These are phyloP conservation scores for Miltochrista miniata DNA, from an alignment of 2,888 invertebrate species.

Conservation along the genomic window DNA sequence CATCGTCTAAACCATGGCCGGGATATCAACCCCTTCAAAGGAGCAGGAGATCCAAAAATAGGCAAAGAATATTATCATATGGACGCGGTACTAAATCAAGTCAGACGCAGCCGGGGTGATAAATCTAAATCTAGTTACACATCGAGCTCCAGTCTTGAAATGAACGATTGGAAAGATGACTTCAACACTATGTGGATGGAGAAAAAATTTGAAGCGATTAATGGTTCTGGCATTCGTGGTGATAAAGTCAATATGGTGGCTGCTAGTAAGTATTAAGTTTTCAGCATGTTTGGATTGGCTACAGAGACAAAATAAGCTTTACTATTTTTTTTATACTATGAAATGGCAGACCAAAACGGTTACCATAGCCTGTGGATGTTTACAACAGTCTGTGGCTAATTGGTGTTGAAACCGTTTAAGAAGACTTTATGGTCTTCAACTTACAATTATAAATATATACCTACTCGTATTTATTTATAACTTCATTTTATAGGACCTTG, in stretches of 20 bases:
- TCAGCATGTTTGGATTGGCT: background rate
- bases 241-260: slow-evolving; percentile 69
- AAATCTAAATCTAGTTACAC: background rate
- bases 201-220: slow-evolving; percentile 56
- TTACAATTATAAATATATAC: background rate
- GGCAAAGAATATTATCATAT: slow-evolving; percentile 33
- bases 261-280: slow-evolving; percentile 51
- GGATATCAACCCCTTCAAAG: slow-evolving; percentile 5
- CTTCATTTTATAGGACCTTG: slow-evolving; percentile 59
- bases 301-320: too few species aligned
- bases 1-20: slow-evolving; percentile 5
- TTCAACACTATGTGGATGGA: slow-evolving; percentile 43
- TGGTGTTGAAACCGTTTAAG: too few species aligned
- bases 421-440: too few species aligned
- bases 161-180: slow-evolving; percentile 43
- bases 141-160: slow-evolving; percentile 37
- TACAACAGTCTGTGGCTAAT: too few species aligned
- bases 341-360: too few species aligned
- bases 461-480: background rate
- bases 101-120: slow-evolving; percentile 16
- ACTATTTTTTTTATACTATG: too few species aligned
- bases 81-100: slow-evolving; percentile 52
- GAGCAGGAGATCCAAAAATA: background rate
- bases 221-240: slow-evolving; percentile 43
- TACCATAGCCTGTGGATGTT: too few species aligned